Conservation (phyloP, 2,797 vertebrate genomes). For the Pantherophis alleghaniensis region DNA sequence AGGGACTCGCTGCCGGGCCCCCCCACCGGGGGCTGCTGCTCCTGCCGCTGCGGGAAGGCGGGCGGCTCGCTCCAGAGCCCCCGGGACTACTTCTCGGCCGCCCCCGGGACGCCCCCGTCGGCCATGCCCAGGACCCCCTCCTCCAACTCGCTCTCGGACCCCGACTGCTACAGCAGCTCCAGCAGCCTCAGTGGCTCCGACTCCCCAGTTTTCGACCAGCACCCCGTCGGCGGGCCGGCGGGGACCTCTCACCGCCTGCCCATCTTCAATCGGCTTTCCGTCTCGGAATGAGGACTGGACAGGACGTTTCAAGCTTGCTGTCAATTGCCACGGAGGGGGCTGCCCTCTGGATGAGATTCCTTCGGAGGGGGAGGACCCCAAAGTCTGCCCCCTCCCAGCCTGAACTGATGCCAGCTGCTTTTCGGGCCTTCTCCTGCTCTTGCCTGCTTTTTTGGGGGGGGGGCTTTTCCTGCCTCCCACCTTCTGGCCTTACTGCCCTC, state of each 20-base stretch:
- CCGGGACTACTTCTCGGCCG: not conserved
- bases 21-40: slow-evolving; percentile 53
- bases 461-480: not conserved
- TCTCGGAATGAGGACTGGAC: slow-evolving; percentile 74
- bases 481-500: not conserved
- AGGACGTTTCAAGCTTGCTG: not conserved
- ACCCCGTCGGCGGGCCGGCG: slow-evolving; percentile 25
- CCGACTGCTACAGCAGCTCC: slow-evolving; percentile 82
- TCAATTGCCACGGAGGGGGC: not conserved
- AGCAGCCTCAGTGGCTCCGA: slow-evolving; percentile 79
- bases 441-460: not conserved
- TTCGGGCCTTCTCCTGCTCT: not conserved
- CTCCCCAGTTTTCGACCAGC: slow-evolving; percentile 78
- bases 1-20: not conserved
- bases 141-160: slow-evolving; percentile 80
- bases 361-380: too few relatives aligned
- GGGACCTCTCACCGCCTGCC: slow-evolving; percentile 73
- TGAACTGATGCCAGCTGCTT: not conserved
- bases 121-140: slow-evolving; percentile 78
- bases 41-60: slow-evolving; percentile 74
- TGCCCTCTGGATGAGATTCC: not conserved
- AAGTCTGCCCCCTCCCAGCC: not conserved
- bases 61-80: slow-evolving; percentile 32
- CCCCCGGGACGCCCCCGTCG: slow-evolving; percentile 11
- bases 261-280: slow-evolving; percentile 82